Base-by-base conservation (phyloP, 2,113 vertebrate genomes). In the Leucosticte australis region DNA sequence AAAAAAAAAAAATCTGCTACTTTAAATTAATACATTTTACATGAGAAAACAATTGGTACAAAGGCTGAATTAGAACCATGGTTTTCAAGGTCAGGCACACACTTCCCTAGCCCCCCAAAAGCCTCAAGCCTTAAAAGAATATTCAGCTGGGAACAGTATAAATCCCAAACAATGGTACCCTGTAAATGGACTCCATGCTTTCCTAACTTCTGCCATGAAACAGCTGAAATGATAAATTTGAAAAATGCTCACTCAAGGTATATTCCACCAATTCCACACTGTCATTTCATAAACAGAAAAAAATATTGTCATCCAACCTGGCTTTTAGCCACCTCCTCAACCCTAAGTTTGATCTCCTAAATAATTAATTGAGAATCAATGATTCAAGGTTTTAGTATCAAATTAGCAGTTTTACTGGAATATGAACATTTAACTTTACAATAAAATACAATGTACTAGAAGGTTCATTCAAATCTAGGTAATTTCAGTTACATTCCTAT, bases 11-110 rank as follows among this genome's bases (percentile, higher is more conserved):
- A 10, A 4, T 5, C 13, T 1, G 0, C 42, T 52, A 73, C 19
- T n/a, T 94, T 91, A 85, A 96, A 92, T 91, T 87, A 94, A 88
- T 90, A 30, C 74, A 85, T 77, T 83, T 87, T 79, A 77, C 82
- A 91, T 3, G 22, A 83, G 64, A 80, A 90, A 80, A 92, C 37
- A 63, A 55, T n/a, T 70, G 78, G 67, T 94, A 95, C 70, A 85
- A 93, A 76, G 41, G 49, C 42, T 80, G 63, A 87, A 90, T 74
- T 63, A 77, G 75, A 85, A 85, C 17, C 15, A 52, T 3, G 10
- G n/a, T 67, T 83, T 88, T 86, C 75, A 65, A 83, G 42, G 79
- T 74, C 35, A 83, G 50, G 35, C 30, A 77, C 17, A 35, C 5
- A 42, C 6, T 56, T 70, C 27, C 39, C 47, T 9, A 47, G 47